Conservation (phyloP, 2,797 vertebrate genomes). For the Myotis pilosus region DNA sequence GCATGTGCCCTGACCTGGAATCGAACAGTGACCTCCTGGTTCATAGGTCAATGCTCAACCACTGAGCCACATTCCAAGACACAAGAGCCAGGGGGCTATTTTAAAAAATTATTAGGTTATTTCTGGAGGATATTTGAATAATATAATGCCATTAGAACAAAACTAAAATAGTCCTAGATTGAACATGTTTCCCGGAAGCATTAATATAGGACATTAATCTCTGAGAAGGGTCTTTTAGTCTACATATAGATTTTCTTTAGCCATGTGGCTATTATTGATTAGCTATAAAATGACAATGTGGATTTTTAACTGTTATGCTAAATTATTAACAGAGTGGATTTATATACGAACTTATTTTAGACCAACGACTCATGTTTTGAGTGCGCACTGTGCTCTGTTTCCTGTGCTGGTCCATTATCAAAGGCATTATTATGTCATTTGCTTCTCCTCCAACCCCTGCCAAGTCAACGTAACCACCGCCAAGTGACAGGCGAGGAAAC, state of each 20-base stretch:
- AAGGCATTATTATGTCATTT: background rate
- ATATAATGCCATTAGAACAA: background rate
- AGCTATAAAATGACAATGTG: background rate
- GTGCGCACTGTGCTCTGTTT: background rate
- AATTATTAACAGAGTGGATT: background rate
- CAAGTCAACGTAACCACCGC: background rate
- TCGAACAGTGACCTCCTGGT: background rate
- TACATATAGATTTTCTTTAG: constrained; percentile 3
- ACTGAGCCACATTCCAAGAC: background rate
- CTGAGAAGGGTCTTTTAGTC: background rate
- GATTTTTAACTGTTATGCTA: background rate
- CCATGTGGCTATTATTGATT: constrained; percentile 27
- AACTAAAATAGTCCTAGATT: background rate
- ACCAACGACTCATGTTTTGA: background rate
- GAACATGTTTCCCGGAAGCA: background rate
- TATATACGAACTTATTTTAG: background rate
- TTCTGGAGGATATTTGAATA: constrained; percentile 20
- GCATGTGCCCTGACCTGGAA: background rate
- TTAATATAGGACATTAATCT: background rate
- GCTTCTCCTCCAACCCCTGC: background rate
- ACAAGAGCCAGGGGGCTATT: background rate
- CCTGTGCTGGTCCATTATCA: background rate
- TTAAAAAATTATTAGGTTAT: constrained; percentile 46
- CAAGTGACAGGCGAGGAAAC: background rate
- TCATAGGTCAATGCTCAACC: background rate